Base-by-base conservation (phyloP, 2,888 invertebrate species). In the Hybos culiciformis region DNA sequence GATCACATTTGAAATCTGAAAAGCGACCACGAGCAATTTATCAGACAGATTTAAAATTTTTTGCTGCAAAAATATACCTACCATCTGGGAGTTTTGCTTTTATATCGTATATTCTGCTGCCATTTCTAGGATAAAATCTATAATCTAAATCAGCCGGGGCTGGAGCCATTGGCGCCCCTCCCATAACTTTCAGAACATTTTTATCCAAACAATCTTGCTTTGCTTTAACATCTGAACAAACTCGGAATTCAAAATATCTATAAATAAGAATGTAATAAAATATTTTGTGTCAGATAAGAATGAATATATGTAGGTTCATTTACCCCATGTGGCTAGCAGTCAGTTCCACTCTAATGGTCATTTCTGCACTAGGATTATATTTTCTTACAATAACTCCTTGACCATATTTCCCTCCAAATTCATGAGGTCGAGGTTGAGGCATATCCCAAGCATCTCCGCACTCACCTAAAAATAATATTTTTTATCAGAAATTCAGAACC, bases 381-480 rank as follows among this genome's bases (percentile, higher is more conserved):
- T 75, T 76, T n/a, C 86, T 73, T 1, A 85, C 87, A 45, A 88
- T 79, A 36, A 87, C 73, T 1, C 86, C 84, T 58, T 80, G 78
- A 5, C 83, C 86, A 67, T 83, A 90, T 45, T 78, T 75, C 7
- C 90, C 90, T 1, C 90, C 90, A 32, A 73, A 75, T 62, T 91
- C 90, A 63, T 90, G 86, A 0, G 80, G 71, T 41, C 88, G 73
- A 0, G 87, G 87, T 57, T 57, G 50, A 49, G 72, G 67, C 41
- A 73, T 54, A 55, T 88, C 85, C 82, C 83, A 88, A 2, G 88
- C 72, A 62, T 90, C 88, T 1, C 88, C 88, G 55, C 88, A 88
- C 37, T 86, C 76, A n/a, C n/a, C n/a, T n/a, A n/a, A n/a, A n/a
- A n/a, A n/a, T n/a, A n/a, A n/a, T n/a, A n/a, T n/a, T n/a, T n/a